Percentiles rank a stretch among this genome's conserved stretches.
phyloP scores from a whole-genome alignment of 2,888 invertebrate genomes.

The Heteropelma amictum region DNA sequence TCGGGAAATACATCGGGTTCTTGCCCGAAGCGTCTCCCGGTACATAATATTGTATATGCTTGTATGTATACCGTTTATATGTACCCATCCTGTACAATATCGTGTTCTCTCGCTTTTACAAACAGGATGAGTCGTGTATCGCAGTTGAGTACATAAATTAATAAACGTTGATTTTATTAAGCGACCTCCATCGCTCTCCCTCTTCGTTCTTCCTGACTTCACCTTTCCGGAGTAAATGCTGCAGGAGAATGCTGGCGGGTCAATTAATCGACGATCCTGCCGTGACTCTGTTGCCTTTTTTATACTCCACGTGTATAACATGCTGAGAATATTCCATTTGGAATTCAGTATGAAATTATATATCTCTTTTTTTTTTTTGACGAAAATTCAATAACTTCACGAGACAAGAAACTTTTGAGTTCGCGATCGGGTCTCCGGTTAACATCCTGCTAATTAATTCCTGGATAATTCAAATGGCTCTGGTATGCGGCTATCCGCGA shows the following conservation, averaged over 20 bases:
- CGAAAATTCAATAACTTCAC: no score
- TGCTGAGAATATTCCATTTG: no score
- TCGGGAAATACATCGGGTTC: conserved; percentile 62
- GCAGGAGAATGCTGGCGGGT: background rate
- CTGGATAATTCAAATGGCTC: no score
- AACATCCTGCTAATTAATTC: no score
- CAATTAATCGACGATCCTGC: conserved; percentile 26
- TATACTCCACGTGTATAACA: no score
- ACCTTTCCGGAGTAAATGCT: no score
- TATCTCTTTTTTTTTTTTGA: no score
- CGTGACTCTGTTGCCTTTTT: background rate
- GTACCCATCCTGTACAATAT: conserved; percentile 6
- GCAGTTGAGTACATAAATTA: conserved; percentile 61
- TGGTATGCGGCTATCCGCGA: no score
- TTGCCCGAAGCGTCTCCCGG: conserved; percentile 28
- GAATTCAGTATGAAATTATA: no score
- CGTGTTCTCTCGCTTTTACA: conserved; percentile 56
- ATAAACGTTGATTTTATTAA: conserved; percentile 57
- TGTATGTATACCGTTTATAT: conserved; percentile 1
- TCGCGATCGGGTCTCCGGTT: no score
- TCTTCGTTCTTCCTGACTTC: background rate
- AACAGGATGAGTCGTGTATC: background rate
- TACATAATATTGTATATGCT: no score
- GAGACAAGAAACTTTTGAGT: no score
- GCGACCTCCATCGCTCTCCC: background rate